These are phyloP conservation scores for Diadumene lineata DNA, from an alignment of 92 coral and sea anemone genomes.

Conservation along the genomic window DNA sequence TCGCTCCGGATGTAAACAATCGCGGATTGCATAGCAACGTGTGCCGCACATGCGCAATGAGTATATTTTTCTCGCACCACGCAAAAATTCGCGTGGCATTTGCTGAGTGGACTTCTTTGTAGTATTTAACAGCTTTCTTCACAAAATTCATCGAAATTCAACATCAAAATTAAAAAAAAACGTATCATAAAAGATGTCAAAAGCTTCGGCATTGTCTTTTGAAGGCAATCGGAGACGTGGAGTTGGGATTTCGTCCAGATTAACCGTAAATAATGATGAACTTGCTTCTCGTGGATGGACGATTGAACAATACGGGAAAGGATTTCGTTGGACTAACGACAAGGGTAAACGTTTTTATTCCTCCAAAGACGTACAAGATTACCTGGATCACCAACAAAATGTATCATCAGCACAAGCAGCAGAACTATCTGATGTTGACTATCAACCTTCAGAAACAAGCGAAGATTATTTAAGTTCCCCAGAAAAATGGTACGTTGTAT, in stretches of 20 bases:
- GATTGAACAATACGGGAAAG: background rate
- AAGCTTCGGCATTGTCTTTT: background rate
- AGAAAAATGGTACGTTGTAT: no score
- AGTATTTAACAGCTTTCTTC: background rate
- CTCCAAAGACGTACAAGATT: background rate
- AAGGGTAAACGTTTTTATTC: background rate
- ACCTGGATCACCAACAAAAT: no score
- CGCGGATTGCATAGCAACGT: constrained; percentile 1
- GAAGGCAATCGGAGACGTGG: constrained; percentile 1
- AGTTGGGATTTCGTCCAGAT: background rate
- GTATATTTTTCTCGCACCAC: background rate
- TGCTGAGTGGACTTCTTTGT: background rate
- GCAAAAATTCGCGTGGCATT: background rate
- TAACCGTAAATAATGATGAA: background rate
- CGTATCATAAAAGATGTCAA: background rate
- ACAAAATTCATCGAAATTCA: background rate
- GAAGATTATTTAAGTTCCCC: background rate
- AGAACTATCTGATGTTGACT: background rate
- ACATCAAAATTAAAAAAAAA: background rate
- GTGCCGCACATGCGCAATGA: background rate
- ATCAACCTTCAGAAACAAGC: background rate
- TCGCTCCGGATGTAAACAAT: background rate
- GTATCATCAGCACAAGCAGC: no score
- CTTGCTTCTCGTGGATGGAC: background rate
- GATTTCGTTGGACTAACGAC: background rate